A percentile compares a stretch with the other conserved stretches of the same genome.
phyloP scores from a whole-genome alignment of 2,888 invertebrate genomes.

The Parnassius apollo region DNA sequence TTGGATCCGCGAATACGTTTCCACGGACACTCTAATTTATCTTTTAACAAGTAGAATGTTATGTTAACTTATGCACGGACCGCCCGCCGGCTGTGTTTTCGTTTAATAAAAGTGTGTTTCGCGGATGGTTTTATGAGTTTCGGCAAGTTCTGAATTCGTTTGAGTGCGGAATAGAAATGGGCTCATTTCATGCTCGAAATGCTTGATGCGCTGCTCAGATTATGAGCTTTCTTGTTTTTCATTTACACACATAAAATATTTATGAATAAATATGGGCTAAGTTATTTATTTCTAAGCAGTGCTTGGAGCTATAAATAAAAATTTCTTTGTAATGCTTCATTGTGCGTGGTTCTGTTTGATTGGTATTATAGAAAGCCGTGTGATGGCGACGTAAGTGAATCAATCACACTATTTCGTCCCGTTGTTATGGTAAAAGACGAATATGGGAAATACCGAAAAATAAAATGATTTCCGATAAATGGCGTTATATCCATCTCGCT shows the following conservation, averaged over 20 bases:
- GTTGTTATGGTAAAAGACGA: too few species aligned
- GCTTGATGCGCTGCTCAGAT: conserved; percentile 43
- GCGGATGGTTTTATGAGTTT: conserved; percentile 67
- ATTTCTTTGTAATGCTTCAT: too few species aligned
- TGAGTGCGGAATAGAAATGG: conserved; percentile 59
- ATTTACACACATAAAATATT: conserved; percentile 42
- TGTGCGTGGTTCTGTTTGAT: too few species aligned
- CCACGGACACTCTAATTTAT: conserved; percentile 67
- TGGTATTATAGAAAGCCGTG: too few species aligned
- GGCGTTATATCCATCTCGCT: too few species aligned
- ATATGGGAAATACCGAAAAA: too few species aligned
- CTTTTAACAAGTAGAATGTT: conserved; percentile 71
- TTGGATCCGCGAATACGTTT: conserved; percentile 62
- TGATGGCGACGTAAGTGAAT: too few species aligned
- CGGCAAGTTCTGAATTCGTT: conserved; percentile 64
- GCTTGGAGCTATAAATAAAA: too few species aligned
- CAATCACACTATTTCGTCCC: too few species aligned
- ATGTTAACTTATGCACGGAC: conserved; percentile 71
- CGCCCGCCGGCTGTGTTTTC: conserved; percentile 66
- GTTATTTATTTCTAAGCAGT: too few species aligned
- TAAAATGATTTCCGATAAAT: too few species aligned
- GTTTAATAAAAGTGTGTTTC: conserved; percentile 70
- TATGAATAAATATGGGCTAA: conserved; percentile 2
- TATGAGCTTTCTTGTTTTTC: conserved; percentile 44
- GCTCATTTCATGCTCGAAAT: conserved; percentile 51